Conservation (phyloP, 2,888 invertebrate genomes). For the Troides helena region DNA sequence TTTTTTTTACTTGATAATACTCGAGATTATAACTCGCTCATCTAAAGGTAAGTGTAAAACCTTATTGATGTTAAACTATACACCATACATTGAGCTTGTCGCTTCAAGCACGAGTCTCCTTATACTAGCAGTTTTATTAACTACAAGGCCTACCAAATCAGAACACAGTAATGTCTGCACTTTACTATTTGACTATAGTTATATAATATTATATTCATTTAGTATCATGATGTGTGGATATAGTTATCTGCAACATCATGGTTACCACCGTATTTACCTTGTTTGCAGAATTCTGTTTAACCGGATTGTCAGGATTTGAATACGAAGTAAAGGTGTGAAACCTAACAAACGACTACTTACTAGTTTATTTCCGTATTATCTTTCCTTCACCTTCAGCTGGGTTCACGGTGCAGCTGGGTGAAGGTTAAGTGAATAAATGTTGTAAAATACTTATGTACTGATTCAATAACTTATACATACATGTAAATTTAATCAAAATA, state of each 20-base stretch:
- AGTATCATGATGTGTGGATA: too few species aligned
- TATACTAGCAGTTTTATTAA: too few species aligned
- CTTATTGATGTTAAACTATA: too few species aligned
- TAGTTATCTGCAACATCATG: neutral
- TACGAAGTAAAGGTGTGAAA: conserved; percentile 57
- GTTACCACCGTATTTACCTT: neutral
- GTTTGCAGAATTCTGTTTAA: conserved; percentile 39
- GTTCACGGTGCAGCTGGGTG: conserved; percentile 34
- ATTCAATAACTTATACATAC: neutral
- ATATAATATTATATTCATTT: too few species aligned
- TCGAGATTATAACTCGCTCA: too few species aligned
- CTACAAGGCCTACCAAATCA: too few species aligned
- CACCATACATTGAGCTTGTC: too few species aligned
- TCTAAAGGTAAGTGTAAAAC: too few species aligned
- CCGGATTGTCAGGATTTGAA: conserved; percentile 57
- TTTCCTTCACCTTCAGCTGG: conserved; percentile 53
- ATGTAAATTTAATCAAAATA: neutral
- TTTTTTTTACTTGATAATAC: too few species aligned
- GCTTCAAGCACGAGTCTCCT: too few species aligned
- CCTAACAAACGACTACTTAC: conserved; percentile 52
- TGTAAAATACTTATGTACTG: conserved; percentile 19
- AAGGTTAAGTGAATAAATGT: conserved; percentile 42
- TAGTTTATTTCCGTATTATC: conserved; percentile 58
- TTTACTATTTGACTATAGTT: too few species aligned
- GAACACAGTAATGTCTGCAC: too few species aligned